Evolutionary conservation across 1,140 invertebrate species (phyloP).

Genomic region (Drosophila nigromelanica): DNA sequence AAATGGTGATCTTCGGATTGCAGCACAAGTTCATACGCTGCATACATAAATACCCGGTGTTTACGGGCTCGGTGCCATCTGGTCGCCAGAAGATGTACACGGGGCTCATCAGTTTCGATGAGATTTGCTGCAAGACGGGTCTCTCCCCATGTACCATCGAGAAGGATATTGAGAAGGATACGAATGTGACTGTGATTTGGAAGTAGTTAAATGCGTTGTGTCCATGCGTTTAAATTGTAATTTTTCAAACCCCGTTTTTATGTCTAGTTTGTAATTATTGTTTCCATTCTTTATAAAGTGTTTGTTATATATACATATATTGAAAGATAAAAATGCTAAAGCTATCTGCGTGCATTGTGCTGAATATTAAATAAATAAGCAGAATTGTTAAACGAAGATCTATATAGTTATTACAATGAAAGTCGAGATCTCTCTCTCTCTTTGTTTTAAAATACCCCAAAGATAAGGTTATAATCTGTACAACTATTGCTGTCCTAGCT

Average conservation of each 20-base stretch:
- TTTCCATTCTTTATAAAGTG: constrained; percentile 28
- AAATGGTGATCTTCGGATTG: constrained; percentile 95
- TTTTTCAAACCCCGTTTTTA: constrained; percentile 18
- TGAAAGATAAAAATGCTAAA: not conserved
- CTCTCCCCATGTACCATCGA: constrained; percentile 92
- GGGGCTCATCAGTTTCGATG: constrained; percentile 92
- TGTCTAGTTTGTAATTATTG: constrained; percentile 31
- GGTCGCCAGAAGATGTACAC: constrained; percentile 90
- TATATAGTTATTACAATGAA: too few species aligned
- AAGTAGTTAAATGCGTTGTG: constrained; percentile 85
- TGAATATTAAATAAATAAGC: constrained; percentile 30
- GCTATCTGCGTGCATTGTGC: constrained; percentile 5
- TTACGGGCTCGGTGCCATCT: constrained; percentile 84
- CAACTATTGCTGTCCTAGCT: too few species aligned
- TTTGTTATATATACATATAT: constrained; percentile 21
- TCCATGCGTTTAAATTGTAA: constrained; percentile 10
- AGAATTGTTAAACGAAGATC: constrained; percentile 16
- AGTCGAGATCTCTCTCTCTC: too few species aligned
- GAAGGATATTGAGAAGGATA: constrained; percentile 93
- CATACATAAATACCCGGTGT: constrained; percentile 90
- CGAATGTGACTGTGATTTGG: constrained; percentile 93
- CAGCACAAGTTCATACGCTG: constrained; percentile 93
- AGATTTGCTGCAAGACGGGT: constrained; percentile 95
- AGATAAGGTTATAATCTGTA: too few species aligned
- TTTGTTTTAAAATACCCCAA: not conserved